Evolutionary conservation across 2,797 vertebrate genomes (phyloP).

Genomic region (Dermochelys coriacea): DNA sequence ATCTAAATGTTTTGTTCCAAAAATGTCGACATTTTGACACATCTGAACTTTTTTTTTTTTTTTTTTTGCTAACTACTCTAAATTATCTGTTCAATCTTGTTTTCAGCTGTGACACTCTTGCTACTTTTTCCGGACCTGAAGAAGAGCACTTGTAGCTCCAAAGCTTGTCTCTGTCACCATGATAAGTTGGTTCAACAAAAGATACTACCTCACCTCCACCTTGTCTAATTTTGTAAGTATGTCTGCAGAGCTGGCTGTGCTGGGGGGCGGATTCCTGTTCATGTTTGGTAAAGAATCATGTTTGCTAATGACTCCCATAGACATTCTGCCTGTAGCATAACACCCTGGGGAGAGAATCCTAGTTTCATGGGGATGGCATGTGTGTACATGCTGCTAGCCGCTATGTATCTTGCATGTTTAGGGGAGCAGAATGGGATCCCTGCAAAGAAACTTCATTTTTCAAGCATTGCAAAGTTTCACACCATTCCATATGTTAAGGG

Average conservation of each 20-base stretch:
- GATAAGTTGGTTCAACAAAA: neutral
- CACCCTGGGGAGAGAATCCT: neutral
- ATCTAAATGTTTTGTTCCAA: no score
- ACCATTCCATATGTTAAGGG: neutral
- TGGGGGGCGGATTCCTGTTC: rapidly evolving
- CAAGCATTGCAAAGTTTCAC: neutral
- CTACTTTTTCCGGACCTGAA: rapidly evolving
- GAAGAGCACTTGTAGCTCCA: neutral
- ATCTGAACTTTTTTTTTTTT: no score
- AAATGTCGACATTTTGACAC: no score
- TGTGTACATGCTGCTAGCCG: neutral
- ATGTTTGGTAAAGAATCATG: neutral
- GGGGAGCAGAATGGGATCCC: neutral
- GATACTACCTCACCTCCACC: neutral
- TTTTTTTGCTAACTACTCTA: neutral
- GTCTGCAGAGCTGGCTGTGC: rapidly evolving
- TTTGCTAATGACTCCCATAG: neutral
- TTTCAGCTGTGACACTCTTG: neutral
- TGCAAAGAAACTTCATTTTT: neutral
- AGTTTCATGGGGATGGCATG: rapidly evolving
- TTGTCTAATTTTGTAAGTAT: rapidly evolving
- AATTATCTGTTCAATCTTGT: neutral
- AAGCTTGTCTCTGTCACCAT: neutral
- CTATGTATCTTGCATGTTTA: neutral
- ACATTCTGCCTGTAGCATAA: neutral